Base-by-base conservation (phyloP, 2,888 invertebrate genomes). In the Chesias legatella region DNA sequence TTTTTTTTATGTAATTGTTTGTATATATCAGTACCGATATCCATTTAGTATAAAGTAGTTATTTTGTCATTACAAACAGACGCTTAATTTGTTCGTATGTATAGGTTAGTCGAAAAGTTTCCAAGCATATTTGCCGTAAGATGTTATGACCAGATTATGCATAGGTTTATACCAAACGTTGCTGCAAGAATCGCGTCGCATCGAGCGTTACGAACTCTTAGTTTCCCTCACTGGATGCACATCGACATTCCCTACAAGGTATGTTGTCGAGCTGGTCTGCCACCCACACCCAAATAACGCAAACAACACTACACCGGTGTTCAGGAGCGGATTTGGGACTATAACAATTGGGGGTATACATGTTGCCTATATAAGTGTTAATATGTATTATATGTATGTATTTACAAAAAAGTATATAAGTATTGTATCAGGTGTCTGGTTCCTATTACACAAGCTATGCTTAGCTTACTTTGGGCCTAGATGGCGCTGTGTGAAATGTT, bases 161-260 rank as follows among this genome's bases (percentile, higher is more conserved):
- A 25, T 30, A n/a, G n/a, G n/a, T n/a, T n/a, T n/a, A n/a, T n/a
- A 42, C 6, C 23, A 30, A 29, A 36, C 36, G 43, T 33, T 27
- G 41, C 43, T 21, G 36, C 31, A 25, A 40, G 33, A 30, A 23
- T 36, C 32, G 30, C 23, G 33, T 20, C 34, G 27, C 35, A 34
- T 34, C 33, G 43, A 38, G 45, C 42, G 53, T 62, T 63, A 60
- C 54, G 54, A n/a, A n/a, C n/a, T n/a, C n/a, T n/a, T 55, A 56
- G 62, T 66, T 73, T 75, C 71, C 70, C 72, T 67, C 48, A 63
- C 64, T 66, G 78, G 72, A 73, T 77, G 67, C 69, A 68, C 64
- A 65, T 55, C 84, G 74, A 82, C 75, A 75, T 85, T 79, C 86
- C 85, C 70, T 85, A 84, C 55, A 86, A 71, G 85, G 86, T 66